A percentile compares a stretch with the other conserved stretches of the same genome.
Evolutionary conservation across 2,888 invertebrate genomes (phyloP).

Genomic region (Metallyticus violacea): DNA sequence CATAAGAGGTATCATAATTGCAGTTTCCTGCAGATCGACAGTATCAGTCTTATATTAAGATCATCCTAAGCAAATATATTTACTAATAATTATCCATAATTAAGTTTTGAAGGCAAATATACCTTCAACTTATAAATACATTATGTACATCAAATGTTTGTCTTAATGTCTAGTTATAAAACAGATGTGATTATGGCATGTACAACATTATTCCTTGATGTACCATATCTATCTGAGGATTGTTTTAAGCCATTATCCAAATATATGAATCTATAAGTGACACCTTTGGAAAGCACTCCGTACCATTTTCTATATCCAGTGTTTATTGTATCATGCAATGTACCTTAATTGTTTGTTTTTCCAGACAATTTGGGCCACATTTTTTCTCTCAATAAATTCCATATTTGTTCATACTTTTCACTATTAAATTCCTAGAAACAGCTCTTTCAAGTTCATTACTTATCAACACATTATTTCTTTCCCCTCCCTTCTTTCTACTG

Average conservation of each 20-base stretch:
- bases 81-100: background rate
- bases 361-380: too few species aligned
- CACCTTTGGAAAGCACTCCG: background rate
- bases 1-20: background rate
- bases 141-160: background rate
- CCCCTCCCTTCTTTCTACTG: too few species aligned
- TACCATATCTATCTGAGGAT: background rate
- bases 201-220: background rate
- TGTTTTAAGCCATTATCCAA: background rate
- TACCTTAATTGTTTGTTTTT: too few species aligned
- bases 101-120: background rate
- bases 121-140: background rate
- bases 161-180: background rate
- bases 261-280: background rate
- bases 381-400: too few species aligned
- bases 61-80: constrained; percentile 1
- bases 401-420: too few species aligned
- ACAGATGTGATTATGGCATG: background rate
- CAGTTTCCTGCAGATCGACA: background rate
- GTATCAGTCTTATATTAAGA: constrained; percentile 7
- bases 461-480: too few species aligned
- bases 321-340: too few species aligned
- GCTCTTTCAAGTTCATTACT: too few species aligned
- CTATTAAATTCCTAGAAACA: too few species aligned
- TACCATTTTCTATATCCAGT: background rate